Evolutionary conservation across 92 coral and sea anemone species (phyloP).

Genomic region (Diadumene lineata): DNA sequence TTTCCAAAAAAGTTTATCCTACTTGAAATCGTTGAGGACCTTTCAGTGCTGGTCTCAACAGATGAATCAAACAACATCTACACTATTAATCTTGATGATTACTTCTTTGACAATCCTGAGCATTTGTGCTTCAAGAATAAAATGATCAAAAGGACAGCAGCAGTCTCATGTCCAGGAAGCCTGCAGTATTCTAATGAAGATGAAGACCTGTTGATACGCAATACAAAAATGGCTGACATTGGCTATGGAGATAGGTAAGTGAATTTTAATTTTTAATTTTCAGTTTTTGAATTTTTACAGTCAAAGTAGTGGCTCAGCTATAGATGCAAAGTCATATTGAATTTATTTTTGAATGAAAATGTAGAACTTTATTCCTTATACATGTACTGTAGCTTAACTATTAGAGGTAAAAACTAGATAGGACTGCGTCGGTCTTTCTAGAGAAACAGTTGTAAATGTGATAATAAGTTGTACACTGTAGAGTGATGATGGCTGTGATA

Average conservation of each 20-base stretch:
- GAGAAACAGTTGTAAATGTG: too few species aligned
- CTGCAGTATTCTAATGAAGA: slow-evolving; percentile 65
- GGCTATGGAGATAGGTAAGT: slow-evolving; percentile 84
- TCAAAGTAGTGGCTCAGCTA: too few species aligned
- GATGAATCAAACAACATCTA: slow-evolving; percentile 70
- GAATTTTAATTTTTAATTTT: too few species aligned
- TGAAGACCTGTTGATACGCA: slow-evolving; percentile 70
- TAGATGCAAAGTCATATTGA: too few species aligned
- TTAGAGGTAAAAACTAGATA: too few species aligned
- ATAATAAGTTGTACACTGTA: too few species aligned
- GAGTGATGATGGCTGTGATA: too few species aligned
- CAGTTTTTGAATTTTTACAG: too few species aligned
- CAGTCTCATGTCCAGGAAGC: background rate
- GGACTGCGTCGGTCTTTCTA: too few species aligned
- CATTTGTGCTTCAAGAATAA: slow-evolving; percentile 35
- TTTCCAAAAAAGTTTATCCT: slow-evolving; percentile 33
- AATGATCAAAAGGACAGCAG: background rate
- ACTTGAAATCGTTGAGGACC: slow-evolving; percentile 66
- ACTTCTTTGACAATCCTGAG: slow-evolving; percentile 62
- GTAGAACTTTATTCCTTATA: too few species aligned
- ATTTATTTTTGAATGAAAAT: too few species aligned
- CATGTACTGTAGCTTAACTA: too few species aligned
- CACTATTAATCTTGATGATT: slow-evolving; percentile 64
- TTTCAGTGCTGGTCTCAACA: slow-evolving; percentile 58
- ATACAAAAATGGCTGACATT: slow-evolving; percentile 44